These are phyloP conservation scores for Mnemiopsis leidyi DNA, from an alignment of 37 sponge, comb jelly and placozoan genomes.

Conservation along the genomic window DNA sequence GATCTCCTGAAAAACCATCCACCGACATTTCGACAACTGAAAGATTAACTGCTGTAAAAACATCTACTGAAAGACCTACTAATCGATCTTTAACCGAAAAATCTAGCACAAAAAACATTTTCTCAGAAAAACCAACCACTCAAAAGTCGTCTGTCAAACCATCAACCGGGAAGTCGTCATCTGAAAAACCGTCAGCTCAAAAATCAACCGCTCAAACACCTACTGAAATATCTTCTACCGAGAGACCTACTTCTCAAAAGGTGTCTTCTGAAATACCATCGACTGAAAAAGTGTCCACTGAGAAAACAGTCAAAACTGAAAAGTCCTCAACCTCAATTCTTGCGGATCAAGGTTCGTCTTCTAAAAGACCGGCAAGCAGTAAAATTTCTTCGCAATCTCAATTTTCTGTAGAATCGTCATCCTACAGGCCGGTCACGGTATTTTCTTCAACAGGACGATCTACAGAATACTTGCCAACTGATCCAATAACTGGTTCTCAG, in stretches of 20 bases:
- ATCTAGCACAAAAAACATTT: too few species aligned
- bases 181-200: not conserved
- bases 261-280: not conserved
- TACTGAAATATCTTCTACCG: not conserved
- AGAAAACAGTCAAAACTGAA: too few species aligned
- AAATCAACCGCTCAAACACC: not conserved
- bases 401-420: too few species aligned
- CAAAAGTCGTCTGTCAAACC: too few species aligned
- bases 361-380: not conserved
- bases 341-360: too few species aligned
- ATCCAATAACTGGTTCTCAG: too few species aligned
- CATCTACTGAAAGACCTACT: not conserved
- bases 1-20: not conserved
- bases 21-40: not conserved
- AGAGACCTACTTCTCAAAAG: not conserved
- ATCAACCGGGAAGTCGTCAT: not conserved
- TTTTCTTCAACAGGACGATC: too few species aligned
- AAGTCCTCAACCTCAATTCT: not conserved
- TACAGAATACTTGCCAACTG: too few species aligned
- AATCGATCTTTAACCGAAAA: not conserved
- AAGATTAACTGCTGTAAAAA: not conserved
- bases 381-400: not conserved
- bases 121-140: too few species aligned
- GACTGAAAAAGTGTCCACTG: too few species aligned
- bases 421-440: too few species aligned